Conservation (phyloP, 2,113 vertebrate species). For the Aspiorhynchus laticeps region DNA sequence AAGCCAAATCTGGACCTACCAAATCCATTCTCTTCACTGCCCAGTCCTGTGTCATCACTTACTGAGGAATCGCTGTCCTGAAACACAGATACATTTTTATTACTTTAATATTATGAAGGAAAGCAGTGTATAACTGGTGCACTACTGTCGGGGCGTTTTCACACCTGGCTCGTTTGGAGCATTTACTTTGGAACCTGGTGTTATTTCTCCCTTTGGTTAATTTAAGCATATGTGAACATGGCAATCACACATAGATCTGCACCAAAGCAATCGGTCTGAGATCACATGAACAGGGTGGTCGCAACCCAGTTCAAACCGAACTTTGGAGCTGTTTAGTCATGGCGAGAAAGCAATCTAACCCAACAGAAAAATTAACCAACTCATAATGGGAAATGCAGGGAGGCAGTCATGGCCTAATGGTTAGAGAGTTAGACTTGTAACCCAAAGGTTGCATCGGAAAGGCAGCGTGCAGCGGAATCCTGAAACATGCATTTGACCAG, state of each 20-base stretch:
- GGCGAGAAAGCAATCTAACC: no score
- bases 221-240: not conserved
- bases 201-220: not conserved
- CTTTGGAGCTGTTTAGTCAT: no score
- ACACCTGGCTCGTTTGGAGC: not conserved
- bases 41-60: slow-evolving; percentile 72
- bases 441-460: no score
- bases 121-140: not conserved
- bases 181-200: not conserved
- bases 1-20: slow-evolving; percentile 68
- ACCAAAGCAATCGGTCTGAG: not conserved
- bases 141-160: not conserved
- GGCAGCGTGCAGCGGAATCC: no score
- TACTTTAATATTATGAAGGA: not conserved
- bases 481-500: no score
- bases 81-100: slow-evolving; percentile 47
- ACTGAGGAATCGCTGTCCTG: slow-evolving; percentile 76
- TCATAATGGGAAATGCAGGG: no score
- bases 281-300: no score
- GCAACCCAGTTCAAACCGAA: no score
- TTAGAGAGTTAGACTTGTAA: no score
- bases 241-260: not conserved
- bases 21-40: slow-evolving; percentile 64
- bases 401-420: no score
- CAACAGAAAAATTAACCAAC: no score